phyloP scores from a whole-genome alignment of 2,888 invertebrate species.

The Ochropleura leucogaster region DNA sequence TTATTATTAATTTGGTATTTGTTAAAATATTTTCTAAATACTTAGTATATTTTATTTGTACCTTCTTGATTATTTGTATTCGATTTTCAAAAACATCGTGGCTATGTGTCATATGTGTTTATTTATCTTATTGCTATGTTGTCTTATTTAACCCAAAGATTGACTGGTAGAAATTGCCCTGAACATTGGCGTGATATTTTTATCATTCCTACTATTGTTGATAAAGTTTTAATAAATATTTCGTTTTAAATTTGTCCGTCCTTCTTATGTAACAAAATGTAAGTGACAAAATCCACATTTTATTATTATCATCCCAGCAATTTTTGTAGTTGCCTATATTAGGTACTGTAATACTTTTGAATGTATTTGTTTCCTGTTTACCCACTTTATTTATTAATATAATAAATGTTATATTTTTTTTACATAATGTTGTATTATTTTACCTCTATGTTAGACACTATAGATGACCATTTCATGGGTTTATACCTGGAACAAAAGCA shows the following conservation, averaged over 20 bases:
- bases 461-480: constrained; percentile 24
- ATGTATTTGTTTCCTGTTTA: constrained; percentile 50
- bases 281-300: not conserved
- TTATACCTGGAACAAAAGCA: constrained; percentile 63
- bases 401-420: constrained; percentile 46
- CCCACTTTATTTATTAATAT: not conserved
- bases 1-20: not conserved
- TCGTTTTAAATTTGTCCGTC: not conserved
- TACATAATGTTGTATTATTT: constrained; percentile 38
- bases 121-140: not conserved
- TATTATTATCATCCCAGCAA: not conserved
- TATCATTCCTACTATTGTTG: not conserved
- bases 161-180: not conserved
- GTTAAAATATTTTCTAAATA: not conserved
- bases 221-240: not conserved
- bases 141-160: not conserved
- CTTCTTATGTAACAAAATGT: not conserved
- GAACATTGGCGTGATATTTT: too few relatives aligned
- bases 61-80: not conserved
- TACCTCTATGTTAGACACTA: constrained; percentile 47
- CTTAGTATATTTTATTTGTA: not conserved
- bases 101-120: not conserved
- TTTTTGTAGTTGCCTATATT: constrained; percentile 17
- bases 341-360: constrained; percentile 9
- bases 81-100: not conserved